These are phyloP conservation scores for Hycleus phaleratus DNA, from an alignment of 1,140 invertebrate genomes.

Conservation along the genomic window DNA sequence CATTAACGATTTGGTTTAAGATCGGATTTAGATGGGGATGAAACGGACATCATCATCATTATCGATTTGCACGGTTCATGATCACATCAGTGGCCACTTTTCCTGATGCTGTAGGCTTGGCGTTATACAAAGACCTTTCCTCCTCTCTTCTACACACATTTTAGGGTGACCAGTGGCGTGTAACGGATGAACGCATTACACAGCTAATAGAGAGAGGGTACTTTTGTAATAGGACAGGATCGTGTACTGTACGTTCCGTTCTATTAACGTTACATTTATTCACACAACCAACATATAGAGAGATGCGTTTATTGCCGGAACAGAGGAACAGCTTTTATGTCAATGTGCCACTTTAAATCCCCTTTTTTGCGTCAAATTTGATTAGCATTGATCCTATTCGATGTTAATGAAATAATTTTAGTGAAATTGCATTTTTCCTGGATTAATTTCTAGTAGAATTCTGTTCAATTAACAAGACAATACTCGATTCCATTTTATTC, in stretches of 20 bases:
- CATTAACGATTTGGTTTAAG: conserved; percentile 6
- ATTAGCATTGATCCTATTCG: no score
- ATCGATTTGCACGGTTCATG: conserved; percentile 38
- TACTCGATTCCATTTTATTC: no score
- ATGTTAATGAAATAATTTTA: no score
- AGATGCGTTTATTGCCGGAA: no score
- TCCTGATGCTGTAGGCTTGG: conserved; percentile 27
- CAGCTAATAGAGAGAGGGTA: conserved; percentile 5
- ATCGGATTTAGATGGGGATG: conserved; percentile 20
- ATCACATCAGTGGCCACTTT: conserved; percentile 39
- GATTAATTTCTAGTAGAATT: no score
- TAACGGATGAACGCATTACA: conserved; percentile 14
- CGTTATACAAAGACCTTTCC: conserved; percentile 30
- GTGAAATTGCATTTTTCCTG: no score
- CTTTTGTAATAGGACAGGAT: background rate
- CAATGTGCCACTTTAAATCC: no score
- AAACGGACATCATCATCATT: conserved; percentile 27
- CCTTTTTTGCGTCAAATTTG: no score
- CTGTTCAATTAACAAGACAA: no score
- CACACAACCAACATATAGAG: no score
- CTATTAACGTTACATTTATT: conserved; percentile 4
- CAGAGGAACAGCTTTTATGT: no score
- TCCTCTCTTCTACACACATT: conserved; percentile 6
- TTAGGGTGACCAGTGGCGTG: conserved; percentile 23
- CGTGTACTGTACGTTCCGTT: conserved; percentile 3